Evolutionary conservation across 2,113 vertebrate genomes (phyloP), one percentile per base, ranked within the genome.

Genomic region (Macquaria ambigua): DNA sequence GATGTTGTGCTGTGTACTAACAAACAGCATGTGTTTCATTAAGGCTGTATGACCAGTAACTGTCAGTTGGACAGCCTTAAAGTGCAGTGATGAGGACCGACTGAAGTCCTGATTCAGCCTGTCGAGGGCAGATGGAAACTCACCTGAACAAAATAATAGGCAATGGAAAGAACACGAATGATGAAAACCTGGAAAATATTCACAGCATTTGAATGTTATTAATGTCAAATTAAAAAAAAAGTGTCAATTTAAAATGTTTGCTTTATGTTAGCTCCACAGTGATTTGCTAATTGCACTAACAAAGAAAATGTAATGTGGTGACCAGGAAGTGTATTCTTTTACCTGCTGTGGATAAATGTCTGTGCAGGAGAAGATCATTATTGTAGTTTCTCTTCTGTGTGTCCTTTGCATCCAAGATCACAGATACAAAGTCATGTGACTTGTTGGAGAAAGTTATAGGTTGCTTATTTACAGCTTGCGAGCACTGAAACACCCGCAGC

Each of bases 11-110:
- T 37, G 41, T 69, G 46, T 64, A 64, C 28, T 41, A 34, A 80
- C 72, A 70, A 37, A 70, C 56, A 81, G 39, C 72, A 56, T 58
- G 58, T 71, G 48, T 76, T 69, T 80, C 39, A 39, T 81, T 74
- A 28, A 71, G 31, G 64, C 21, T 34, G 55, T 41, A 3, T 37
- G 72, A 64, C 11, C 43, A 52, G 69, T 41, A 28, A 59, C 41
- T 67, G 73, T 82, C 71, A 15, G 20, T 4, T 55, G 39, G 70
- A 81, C 28, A 9, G 71, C 63, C 53, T 64, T 12, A 52, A 68
- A 31, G 28, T 66, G 59, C 58, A 52, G 15, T 43, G 10, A 64
- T 48, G 56, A 56, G 58, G 48, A 37, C 48, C 7, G 48, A 72
- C 74, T 64, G 62, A 66, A 55, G n/a, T 37, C 25, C 20, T 23